Evolutionary conservation across 2,888 invertebrate species (phyloP), one percentile per base, ranked within the genome.

Genomic region (Sycophila texana): DNA sequence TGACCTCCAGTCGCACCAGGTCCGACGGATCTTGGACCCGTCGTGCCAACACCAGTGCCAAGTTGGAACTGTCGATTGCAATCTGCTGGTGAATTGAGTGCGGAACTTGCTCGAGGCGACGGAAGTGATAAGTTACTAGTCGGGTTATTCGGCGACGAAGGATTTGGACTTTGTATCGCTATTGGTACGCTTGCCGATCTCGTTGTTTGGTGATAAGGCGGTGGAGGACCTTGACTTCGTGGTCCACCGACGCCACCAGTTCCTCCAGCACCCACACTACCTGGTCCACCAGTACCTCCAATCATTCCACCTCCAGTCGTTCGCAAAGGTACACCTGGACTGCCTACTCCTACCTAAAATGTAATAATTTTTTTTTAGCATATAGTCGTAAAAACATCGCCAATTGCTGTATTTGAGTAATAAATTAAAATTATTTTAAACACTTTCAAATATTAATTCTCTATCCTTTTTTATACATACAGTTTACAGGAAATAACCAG

Each of bases 181-280:
- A 95, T 94, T 61, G 95, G 95, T 82, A 95, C 94, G 84, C 95
- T 95, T 53, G 94, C 94, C 75, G 95, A 95, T 80, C 95, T 92
- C 77, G 94, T 94, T 30, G 94, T 94, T 87, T 94, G 95, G 89
- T 95, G 95, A 90, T 94, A 94, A 57, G 95, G 95, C 16, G 95
- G 95, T 22, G 95, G 95, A n/a, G 95, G 95, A 5, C 95, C 95
- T 90, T 95, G 95, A 83, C 92, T 91, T 77, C 93, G 89, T 55
- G 92, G 91, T 75, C 92, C 91, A 49, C 88, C 88, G 63, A 90
- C 88, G 30, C 89, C 87, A 83, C 90, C 7, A 39, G 84, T 67
- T 57, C 89, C 85, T 53, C 89, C 89, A 75, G 88, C 88, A 81
- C 87, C 83, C 51, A 88, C 95, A 90, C 95, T 90, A 78, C 93